These are phyloP conservation scores for Dyspetes luteomarginatus DNA, from an alignment of 2,888 invertebrate species.

Conservation along the genomic window DNA sequence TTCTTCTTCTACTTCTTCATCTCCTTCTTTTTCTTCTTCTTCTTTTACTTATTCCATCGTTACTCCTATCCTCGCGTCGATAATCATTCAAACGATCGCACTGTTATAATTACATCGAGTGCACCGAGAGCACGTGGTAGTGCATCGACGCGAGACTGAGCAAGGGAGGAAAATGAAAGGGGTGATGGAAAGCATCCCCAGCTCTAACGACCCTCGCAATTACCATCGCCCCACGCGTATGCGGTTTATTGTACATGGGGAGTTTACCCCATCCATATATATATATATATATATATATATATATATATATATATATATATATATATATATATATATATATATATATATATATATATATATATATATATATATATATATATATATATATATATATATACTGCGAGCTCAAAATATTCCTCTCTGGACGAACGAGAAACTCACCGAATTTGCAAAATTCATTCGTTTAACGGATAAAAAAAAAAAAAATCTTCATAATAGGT, in stretches of 20 bases:
- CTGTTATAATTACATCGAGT: conserved; percentile 55
- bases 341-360: too few relatives aligned
- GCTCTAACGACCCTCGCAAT: conserved; percentile 32
- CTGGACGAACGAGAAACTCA: background rate
- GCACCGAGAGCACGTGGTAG: conserved; percentile 38
- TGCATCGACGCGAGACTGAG: conserved; percentile 32
- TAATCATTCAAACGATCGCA: conserved; percentile 47
- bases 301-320: too few relatives aligned
- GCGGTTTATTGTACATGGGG: background rate
- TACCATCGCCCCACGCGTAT: conserved; percentile 38
- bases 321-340: too few relatives aligned
- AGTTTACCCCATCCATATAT: too few relatives aligned
- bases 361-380: too few relatives aligned
- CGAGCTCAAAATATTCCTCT: background rate
- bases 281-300: too few relatives aligned
- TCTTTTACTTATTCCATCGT: background rate
- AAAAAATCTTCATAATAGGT: background rate
- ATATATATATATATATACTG: too few relatives aligned
- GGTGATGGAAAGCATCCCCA: background rate
- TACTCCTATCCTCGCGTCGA: conserved; percentile 6
- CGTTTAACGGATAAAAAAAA: background rate
- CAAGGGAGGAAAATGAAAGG: conserved; percentile 3
- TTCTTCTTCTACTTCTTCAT: background rate
- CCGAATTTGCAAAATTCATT: background rate
- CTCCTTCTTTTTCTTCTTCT: background rate